These are phyloP conservation scores for Papilio aristodemus DNA, from an alignment of 1,140 invertebrate species.

Conservation along the genomic window DNA sequence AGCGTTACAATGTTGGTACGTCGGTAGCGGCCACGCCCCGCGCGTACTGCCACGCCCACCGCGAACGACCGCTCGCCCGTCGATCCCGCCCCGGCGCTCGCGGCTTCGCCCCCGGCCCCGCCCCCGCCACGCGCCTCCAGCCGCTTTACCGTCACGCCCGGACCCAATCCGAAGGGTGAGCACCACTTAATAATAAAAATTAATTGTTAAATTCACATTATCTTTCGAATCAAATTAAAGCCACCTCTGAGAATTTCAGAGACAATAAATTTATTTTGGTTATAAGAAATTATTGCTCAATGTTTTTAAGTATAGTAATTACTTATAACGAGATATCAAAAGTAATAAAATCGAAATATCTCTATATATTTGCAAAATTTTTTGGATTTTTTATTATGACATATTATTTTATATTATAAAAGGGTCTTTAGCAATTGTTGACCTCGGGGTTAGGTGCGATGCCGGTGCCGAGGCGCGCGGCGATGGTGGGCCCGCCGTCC, in stretches of 20 bases:
- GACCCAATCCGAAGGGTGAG: constrained; percentile 89
- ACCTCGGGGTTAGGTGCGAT: constrained; percentile 84
- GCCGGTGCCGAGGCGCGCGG: constrained; percentile 87
- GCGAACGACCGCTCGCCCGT: constrained; percentile 83
- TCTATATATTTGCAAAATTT: too few relatives aligned
- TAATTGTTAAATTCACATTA: too few relatives aligned
- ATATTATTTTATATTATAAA: background rate
- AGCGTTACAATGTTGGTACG: constrained; percentile 96
- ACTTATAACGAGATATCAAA: too few relatives aligned
- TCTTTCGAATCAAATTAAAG: too few relatives aligned
- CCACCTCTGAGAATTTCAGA: too few relatives aligned
- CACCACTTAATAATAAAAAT: constrained; percentile 83
- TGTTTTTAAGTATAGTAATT: too few relatives aligned
- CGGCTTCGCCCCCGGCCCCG: constrained; percentile 75
- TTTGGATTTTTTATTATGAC: too few relatives aligned
- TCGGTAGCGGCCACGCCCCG: constrained; percentile 92
- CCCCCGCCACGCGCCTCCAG: constrained; percentile 78
- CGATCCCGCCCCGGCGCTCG: constrained; percentile 34
- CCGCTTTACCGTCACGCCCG: constrained; percentile 85
- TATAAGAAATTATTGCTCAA: too few relatives aligned
- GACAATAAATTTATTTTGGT: too few relatives aligned
- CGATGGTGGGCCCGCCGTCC: constrained; percentile 85
- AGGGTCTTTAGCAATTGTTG: background rate
- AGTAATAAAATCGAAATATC: too few relatives aligned
- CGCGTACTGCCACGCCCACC: constrained; percentile 93